Base-by-base conservation (phyloP, 2,888 invertebrate genomes). In the Blastobasis adustella region DNA sequence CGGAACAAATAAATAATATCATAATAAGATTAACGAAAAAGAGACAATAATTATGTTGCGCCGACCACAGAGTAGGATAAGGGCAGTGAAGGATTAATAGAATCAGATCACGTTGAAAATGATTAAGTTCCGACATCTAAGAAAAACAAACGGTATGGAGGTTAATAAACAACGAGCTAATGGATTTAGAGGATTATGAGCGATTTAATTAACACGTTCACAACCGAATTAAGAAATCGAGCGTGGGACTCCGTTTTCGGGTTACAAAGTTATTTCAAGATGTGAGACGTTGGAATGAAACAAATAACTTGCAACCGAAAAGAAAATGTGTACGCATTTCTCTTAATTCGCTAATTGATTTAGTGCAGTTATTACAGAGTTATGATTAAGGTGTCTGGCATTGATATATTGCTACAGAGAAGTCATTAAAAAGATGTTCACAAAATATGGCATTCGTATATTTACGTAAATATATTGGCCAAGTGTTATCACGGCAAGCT, bases 281-380 rank as follows among this genome's bases (percentile, higher is more conserved):
- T 56, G 23, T 23, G 23, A 23, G 23, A 23, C 23, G 42, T 46
- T 56, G 55, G 60, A 65, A 61, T 55, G 56, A 61, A 66, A 60
- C 55, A 65, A 61, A 65, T 56, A 63, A 53, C 54, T 54, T 61
- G 64, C 57, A 64, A 57, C 65, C 62, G 53, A 58, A 60, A 58
- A 57, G 56, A 45, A 37, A 41, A 41, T 10, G 49, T 58, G 58
- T 52, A 58, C 59, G 59, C 59, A 57, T 69, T 71, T 59, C 62
- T 59, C 67, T 69, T 66, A 66, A 67, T 69, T 70, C 62, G 59
- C 57, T 54, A 57, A 61, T 62, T 65, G 62, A 75, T 76, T 76
- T 72, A 74, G 65, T 54, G 58, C 56, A 10, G 50, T 60, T n/a
- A 58, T 63, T 54, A 62, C 71, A 69, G 61, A 62, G 60, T 56